These are phyloP conservation scores for Callocephalon fimbriatum DNA, from an alignment of 2,113 vertebrate genomes.

Conservation along the genomic window DNA sequence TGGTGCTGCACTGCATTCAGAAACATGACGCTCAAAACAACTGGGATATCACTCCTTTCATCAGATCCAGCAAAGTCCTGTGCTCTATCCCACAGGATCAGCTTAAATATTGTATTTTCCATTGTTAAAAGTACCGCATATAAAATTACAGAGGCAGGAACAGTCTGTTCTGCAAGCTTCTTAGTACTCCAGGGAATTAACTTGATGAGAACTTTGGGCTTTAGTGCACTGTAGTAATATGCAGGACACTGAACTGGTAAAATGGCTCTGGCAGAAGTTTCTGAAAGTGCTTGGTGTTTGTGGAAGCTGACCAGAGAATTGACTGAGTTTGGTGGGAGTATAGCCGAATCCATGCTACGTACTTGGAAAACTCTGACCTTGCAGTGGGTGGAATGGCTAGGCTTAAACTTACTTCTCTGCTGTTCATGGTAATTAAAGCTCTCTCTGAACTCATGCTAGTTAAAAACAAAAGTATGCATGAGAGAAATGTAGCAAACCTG, in stretches of 20 bases:
- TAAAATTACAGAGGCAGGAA: background rate
- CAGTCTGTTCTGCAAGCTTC: background rate
- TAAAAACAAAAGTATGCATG: background rate
- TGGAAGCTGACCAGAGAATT: background rate
- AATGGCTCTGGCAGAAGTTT: background rate
- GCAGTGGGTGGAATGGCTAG: background rate
- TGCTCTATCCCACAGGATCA: background rate
- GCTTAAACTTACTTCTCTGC: background rate
- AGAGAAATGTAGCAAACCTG: background rate
- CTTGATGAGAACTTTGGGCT: background rate
- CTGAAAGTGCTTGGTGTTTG: background rate
- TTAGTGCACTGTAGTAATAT: background rate
- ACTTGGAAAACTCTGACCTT: background rate
- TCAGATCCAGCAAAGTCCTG: background rate
- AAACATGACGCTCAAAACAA: background rate
- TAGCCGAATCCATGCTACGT: background rate
- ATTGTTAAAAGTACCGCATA: background rate
- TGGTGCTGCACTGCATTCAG: background rate
- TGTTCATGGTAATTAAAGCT: background rate
- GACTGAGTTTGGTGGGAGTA: background rate
- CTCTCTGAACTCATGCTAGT: background rate
- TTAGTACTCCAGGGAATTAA: background rate
- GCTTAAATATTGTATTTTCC: constrained; percentile 15
- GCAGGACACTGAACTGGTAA: background rate
- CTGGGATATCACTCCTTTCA: background rate